Conservation (phyloP, 2,113 vertebrate species). For the Erythrocercus mccallii region DNA sequence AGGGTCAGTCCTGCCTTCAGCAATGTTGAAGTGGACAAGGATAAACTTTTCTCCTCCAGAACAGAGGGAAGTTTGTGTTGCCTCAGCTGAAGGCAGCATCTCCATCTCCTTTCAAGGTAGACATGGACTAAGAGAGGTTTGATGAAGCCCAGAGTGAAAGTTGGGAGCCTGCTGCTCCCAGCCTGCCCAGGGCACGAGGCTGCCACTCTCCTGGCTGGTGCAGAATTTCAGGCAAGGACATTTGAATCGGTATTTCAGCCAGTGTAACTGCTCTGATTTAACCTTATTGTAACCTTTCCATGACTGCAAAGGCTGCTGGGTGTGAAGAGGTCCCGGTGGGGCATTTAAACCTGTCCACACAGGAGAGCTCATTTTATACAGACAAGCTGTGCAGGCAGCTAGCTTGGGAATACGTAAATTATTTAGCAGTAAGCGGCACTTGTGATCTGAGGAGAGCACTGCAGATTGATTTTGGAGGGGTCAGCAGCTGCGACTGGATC, state of each 20-base stretch:
- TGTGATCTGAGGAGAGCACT: background rate
- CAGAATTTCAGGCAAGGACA: background rate
- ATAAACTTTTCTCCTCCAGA: background rate
- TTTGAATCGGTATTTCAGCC: background rate
- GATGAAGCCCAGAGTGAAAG: background rate
- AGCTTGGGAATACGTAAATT: background rate
- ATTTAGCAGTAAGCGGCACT: background rate
- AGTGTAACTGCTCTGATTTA: background rate
- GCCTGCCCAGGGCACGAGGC: background rate
- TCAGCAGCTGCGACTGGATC: background rate
- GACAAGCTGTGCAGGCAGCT: background rate
- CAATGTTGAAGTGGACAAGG: background rate
- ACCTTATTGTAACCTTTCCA: constrained; percentile 16
- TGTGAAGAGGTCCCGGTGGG: background rate
- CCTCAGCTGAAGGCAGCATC: background rate
- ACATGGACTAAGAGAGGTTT: background rate
- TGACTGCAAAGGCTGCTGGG: background rate
- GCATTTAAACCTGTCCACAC: background rate
- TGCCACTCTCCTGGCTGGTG: background rate
- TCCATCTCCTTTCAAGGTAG: background rate
- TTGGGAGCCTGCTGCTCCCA: background rate
- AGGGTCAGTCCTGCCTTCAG: background rate
- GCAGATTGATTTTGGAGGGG: background rate
- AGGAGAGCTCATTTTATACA: background rate
- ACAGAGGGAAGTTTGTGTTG: background rate